A percentile compares a stretch with the other conserved stretches of the same genome.
Evolutionary conservation across 2,113 vertebrate genomes (phyloP).

Genomic region (rat (Rattus norvegicus)): DNA sequence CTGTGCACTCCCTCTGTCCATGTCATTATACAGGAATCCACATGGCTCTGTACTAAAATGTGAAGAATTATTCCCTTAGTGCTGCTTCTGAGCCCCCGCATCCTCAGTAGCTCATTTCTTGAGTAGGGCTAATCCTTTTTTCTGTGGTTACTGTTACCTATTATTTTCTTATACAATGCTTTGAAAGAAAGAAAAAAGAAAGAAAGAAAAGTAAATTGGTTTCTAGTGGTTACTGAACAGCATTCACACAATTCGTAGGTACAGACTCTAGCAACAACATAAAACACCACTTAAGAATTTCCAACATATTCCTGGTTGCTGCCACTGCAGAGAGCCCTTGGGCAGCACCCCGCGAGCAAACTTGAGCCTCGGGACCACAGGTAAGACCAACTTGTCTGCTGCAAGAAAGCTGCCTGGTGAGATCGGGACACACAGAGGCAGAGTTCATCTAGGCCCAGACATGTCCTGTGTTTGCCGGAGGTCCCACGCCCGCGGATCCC

Average conservation of each 20-base stretch:
- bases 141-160: not conserved
- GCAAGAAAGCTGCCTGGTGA: no score
- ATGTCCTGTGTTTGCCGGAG: no score
- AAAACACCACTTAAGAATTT: not conserved
- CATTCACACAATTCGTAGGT: not conserved
- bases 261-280: not conserved
- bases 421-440: no score
- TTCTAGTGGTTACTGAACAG: not conserved
- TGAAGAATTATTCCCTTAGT: not conserved
- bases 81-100: not conserved
- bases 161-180: conserved; percentile 37
- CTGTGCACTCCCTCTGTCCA: not conserved
- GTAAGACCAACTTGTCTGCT: no score
- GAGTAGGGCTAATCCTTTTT: not conserved
- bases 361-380: no score
- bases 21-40: not conserved
- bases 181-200: not conserved
- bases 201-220: not conserved
- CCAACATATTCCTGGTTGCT: no score
- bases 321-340: no score
- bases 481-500: no score
- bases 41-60: not conserved
- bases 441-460: no score
- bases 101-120: not conserved
- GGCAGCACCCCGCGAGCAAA: no score